phyloP scores from a whole-genome alignment of 2,113 vertebrate species.

The Chaetops frenatus region DNA sequence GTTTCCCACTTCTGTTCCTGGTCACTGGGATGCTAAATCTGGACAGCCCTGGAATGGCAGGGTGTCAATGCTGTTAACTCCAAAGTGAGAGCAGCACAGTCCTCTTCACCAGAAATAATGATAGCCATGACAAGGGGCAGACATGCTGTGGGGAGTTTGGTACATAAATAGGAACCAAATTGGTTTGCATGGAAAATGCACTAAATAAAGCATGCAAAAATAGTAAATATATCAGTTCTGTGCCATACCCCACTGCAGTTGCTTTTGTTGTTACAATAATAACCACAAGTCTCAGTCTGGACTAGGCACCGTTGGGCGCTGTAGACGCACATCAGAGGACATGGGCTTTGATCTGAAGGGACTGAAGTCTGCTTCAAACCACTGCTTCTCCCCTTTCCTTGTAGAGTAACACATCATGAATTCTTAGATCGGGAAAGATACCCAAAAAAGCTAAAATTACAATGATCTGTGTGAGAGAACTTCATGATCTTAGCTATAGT shows the following conservation, averaged over 20 bases:
- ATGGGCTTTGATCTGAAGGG: background rate
- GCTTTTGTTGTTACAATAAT: background rate
- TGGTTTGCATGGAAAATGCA: background rate
- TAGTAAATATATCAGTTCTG: background rate
- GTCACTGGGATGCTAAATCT: background rate
- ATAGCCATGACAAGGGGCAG: background rate
- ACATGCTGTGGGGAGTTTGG: background rate
- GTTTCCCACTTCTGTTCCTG: background rate
- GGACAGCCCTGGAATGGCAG: background rate
- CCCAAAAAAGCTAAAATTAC: background rate
- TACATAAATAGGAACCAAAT: background rate
- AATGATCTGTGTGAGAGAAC: background rate
- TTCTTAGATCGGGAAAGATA: background rate
- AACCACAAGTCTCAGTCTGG: background rate
- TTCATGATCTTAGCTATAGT: background rate
- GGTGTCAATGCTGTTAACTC: background rate
- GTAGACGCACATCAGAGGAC: background rate
- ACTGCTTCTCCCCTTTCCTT: background rate
- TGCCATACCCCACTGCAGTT: background rate
- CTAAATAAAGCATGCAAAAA: background rate
- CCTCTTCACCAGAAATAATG: background rate
- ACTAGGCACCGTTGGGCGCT: background rate
- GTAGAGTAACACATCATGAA: background rate
- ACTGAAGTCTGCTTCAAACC: background rate
- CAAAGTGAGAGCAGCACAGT: background rate